A percentile compares a stretch with the other conserved stretches of the same genome.
Evolutionary conservation across 1,140 invertebrate species (phyloP).

Genomic region (Vollenhovia emeryi): DNA sequence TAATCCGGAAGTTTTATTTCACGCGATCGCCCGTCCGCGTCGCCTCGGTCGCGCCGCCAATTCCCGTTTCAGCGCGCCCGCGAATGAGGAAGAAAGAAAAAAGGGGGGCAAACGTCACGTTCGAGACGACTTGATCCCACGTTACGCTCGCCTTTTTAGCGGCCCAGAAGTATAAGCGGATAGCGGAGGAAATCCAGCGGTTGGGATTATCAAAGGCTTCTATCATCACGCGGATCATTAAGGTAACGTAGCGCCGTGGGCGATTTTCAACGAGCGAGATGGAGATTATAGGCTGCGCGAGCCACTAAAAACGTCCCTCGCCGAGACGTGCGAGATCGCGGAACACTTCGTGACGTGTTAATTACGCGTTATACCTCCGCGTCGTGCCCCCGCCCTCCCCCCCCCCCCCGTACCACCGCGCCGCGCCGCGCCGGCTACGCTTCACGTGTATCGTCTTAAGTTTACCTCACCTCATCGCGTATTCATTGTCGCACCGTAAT

Average conservation of each 20-base stretch:
- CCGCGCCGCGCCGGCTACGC: not conserved
- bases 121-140: conserved; percentile 22
- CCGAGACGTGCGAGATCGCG: conserved; percentile 58
- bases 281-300: conserved; percentile 45
- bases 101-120: not conserved
- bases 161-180: conserved; percentile 2
- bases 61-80: not conserved
- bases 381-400: too few relatives aligned
- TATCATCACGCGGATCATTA: conserved; percentile 51
- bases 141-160: conserved; percentile 33
- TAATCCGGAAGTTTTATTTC: conserved; percentile 35
- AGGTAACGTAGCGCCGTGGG: conserved; percentile 51
- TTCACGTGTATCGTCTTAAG: conserved; percentile 47
- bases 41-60: not conserved
- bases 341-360: conserved; percentile 71
- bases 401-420: too few relatives aligned
- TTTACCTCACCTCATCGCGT: conserved; percentile 56
- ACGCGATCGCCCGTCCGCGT: not conserved
- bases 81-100: not conserved
- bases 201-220: conserved; percentile 57
- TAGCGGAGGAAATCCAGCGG: conserved; percentile 44
- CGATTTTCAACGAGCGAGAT: conserved; percentile 58
- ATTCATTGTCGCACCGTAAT: conserved; percentile 49
- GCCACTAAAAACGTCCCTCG: conserved; percentile 53
- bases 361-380: conserved; percentile 62